Conservation (phyloP, 2,113 vertebrate genomes). For the Vulpes ferrilata region DNA sequence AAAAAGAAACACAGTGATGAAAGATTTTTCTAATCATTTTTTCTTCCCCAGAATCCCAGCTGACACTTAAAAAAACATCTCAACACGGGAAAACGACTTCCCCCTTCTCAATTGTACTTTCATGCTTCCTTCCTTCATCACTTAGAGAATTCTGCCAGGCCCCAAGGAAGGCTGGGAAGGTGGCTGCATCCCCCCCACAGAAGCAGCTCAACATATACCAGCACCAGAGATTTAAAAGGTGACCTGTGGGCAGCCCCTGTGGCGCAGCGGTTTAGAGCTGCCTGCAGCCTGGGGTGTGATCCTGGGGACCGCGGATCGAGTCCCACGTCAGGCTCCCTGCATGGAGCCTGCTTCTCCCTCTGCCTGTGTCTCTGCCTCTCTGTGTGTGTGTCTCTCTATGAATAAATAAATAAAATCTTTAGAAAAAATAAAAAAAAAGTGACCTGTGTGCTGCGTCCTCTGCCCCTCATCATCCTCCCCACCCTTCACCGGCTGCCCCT, state of each 20-base stretch:
- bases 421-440: background rate
- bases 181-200: background rate
- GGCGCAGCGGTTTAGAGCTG: too few species aligned
- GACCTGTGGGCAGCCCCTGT: background rate
- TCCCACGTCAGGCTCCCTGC: too few species aligned
- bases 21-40: background rate
- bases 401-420: too few species aligned
- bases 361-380: too few species aligned
- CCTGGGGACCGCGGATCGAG: too few species aligned
- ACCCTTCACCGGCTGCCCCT: background rate
- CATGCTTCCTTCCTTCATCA: background rate
- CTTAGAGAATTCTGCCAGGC: background rate
- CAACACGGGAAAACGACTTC: conserved; percentile 25
- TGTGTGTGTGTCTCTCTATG: too few species aligned
- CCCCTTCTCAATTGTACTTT: background rate
- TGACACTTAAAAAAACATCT: conserved; percentile 12
- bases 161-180: background rate
- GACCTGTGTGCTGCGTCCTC: background rate
- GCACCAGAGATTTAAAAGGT: background rate
- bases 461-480: background rate
- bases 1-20: background rate
- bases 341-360: too few species aligned
- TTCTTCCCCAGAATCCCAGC: background rate
- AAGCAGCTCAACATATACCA: background rate
- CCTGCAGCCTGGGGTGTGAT: too few species aligned